phyloP scores from a whole-genome alignment of 2,797 vertebrate species.

The Acomys russatus region DNA sequence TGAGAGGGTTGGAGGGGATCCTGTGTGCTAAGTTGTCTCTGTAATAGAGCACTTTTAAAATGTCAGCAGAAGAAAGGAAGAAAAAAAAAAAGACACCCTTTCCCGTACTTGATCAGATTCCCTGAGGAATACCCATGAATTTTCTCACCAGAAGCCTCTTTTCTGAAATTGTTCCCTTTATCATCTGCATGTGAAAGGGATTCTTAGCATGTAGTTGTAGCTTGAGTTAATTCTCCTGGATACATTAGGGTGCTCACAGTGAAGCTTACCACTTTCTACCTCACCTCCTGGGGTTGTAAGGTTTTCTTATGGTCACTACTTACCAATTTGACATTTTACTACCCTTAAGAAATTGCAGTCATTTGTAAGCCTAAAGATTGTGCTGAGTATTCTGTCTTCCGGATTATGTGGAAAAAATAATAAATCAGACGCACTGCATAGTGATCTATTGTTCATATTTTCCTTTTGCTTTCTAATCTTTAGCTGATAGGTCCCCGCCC shows the following conservation, averaged over 20 bases:
- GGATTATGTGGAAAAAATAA: neutral
- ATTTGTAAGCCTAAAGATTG: constrained; percentile 42
- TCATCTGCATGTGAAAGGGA: constrained; percentile 3
- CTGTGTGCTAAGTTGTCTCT: neutral
- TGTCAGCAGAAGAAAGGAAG: neutral
- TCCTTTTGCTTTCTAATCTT: neutral
- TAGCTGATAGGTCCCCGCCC: neutral
- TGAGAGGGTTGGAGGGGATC: neutral
- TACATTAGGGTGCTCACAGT: neutral
- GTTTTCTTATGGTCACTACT: neutral
- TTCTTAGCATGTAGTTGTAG: neutral
- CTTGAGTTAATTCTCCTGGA: neutral
- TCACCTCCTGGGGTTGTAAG: neutral
- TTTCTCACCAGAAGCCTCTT: neutral
- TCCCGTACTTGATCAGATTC: neutral
- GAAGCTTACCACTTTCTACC: neutral
- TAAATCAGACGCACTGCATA: neutral
- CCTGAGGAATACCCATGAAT: neutral
- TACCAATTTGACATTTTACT: neutral
- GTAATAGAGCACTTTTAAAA: neutral
- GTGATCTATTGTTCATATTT: neutral
- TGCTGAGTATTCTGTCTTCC: neutral
- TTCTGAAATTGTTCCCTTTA: neutral
- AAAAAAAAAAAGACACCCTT: neutral
- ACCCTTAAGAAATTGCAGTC: neutral